Base-by-base conservation (phyloP, 2,113 vertebrate genomes). In the Falcunculus frontatus region DNA sequence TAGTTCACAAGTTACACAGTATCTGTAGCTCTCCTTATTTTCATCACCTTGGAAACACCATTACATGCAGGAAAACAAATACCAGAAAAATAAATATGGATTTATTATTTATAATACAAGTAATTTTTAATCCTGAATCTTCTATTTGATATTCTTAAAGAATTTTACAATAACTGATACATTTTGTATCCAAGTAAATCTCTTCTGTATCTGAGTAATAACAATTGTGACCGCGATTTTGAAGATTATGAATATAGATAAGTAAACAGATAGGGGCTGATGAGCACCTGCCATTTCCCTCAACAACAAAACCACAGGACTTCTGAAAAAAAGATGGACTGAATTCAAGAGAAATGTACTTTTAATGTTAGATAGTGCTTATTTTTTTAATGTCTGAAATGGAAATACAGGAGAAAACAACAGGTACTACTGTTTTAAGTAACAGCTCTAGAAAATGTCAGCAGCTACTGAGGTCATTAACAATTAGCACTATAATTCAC, bases 1-100 rank as follows among this genome's bases (percentile, higher is more conserved):
- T 52, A 47, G n/a, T 41, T 44, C 22, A 70, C 46, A 84, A 82
- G 30, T 91, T 83, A 46, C 30, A 87, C 6, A 67, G 35, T 77
- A 86, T 86, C 52, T 68, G 30, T 42, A 95, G 39, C 72, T 94
- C 57, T 76, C 72, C 46, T 75, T 83, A 68, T 57, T 74, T 90
- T 42, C 76, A 94, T 98, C 95, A 96, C 97, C 96, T 97, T 97
- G 97, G 97, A 97, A 98, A 97, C 96, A 92, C 67, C 55, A 60
- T 42, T 91, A 76, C 26, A 84, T 27, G 56, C 21, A 91, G 81
- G 75, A 92, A 90, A 96, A 95, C 83, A 91, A 83, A 88, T 33
- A 76, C 37, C 19, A 17, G 56, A 42, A 87, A 94, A 94, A 95
- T 57, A 84, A 89, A 92, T 49, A 90, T 2, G 9, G 18, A 84